Base-by-base conservation (phyloP, 92 coral and sea anemone genomes). In the Palythoa grandiflora region DNA sequence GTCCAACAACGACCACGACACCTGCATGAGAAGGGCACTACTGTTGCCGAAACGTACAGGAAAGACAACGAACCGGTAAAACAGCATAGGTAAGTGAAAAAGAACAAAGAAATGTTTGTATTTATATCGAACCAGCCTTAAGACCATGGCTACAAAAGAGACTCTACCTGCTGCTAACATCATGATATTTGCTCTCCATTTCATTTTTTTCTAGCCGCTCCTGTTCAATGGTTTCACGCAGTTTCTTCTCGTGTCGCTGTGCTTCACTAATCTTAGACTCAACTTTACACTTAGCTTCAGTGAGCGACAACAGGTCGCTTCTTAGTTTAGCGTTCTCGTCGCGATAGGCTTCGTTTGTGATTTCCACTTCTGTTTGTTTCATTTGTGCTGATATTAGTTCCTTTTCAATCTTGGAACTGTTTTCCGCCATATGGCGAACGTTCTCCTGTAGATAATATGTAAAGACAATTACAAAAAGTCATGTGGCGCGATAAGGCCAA, bases 311-410 rank as follows among this genome's bases (percentile, higher is more conserved):
- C 19, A 97, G 91, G 19, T 95, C 98, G 36, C 89, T 80, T 51
- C 96, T 87, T 15, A 97, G 92, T 78, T 93, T 85, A 44, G 92
- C 96, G 86, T 95, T 97, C 73, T 97, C 99, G 17, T 91, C 96
- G 65, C 93, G 94, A 78, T 92, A 96, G 1, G 98, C 93, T 35
- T 90, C 96, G 68, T 89, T 94, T 7, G 98, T 95, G 35, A 87
- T 93, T 85, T 97, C 97, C 85, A 97, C 91, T 77, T 97, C 99
- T 10, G 89, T 73, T 90, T 95, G 76, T 57, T 97, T 96, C 60
- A 92, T 92, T 85, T 91, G 91, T 54, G 93, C 80, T 6, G 93
- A 92, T 74, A 84, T 93, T 63, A 97, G 89, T 66, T 97, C 95
- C 83, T 75, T 93, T 38, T 61, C 89, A 74, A 89, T 36, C 77